These are phyloP conservation scores for Lottia scabra DNA, from an alignment of 2,888 invertebrate species.

Conservation along the genomic window DNA sequence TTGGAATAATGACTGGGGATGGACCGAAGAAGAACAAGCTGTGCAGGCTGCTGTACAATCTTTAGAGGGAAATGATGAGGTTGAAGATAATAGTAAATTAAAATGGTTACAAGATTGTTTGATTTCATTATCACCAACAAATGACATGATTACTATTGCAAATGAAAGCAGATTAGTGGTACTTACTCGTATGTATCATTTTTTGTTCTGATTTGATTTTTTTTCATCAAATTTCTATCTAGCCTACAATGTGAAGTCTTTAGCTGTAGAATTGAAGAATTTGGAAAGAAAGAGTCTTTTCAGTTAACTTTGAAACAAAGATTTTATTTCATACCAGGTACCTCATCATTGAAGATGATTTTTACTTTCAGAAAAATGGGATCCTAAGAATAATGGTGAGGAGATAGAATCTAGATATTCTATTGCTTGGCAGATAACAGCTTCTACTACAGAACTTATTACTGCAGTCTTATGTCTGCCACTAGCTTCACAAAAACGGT, in stretches of 20 bases:
- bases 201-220: neutral
- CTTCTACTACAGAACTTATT: slow-evolving; percentile 70
- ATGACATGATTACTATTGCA: slow-evolving; percentile 79
- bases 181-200: slow-evolving; percentile 68
- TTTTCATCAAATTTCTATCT: no score
- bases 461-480: slow-evolving; percentile 65
- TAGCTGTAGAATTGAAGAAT: no score
- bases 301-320: no score
- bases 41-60: slow-evolving; percentile 33
- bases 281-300: no score
- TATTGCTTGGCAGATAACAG: slow-evolving; percentile 45
- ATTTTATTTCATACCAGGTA: no score
- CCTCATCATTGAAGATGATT: no score
- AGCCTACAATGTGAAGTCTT: no score
- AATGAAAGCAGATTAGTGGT: slow-evolving; percentile 77
- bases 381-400: slow-evolving; percentile 51
- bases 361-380: slow-evolving; percentile 60
- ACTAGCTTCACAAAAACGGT: slow-evolving; percentile 66
- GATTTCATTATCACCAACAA: slow-evolving; percentile 77
- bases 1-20: slow-evolving; percentile 66
- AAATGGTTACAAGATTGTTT: slow-evolving; percentile 79
- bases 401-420: slow-evolving; percentile 57
- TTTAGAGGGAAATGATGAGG: slow-evolving; percentile 25
- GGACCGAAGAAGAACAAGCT: slow-evolving; percentile 53
- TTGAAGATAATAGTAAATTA: slow-evolving; percentile 39